Base-by-base conservation (phyloP, 2,888 invertebrate genomes). In the Pterostichus niger region DNA sequence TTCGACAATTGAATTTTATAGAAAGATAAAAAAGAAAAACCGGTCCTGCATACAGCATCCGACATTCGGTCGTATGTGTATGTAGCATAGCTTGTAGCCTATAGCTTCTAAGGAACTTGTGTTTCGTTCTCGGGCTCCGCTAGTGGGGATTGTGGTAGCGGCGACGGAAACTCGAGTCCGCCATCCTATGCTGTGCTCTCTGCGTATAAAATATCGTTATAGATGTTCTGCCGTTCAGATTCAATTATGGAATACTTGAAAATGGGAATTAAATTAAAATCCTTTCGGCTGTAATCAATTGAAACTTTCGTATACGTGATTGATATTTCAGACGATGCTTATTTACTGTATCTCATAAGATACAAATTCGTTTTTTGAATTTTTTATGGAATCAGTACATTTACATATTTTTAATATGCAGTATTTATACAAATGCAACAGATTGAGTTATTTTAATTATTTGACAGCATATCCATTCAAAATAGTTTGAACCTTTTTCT, bases 251-350 rank as follows among this genome's bases (percentile, higher is more conserved):
- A 79, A 79, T 79, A 79, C 68, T 64, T 79, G 49, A 31, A 64
- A 68, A 68, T 77, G n/a, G 64, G 44, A 64, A 79, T 79, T 79
- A 31, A 79, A 79, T 79, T 79, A 64, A 79, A 79, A 79, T 64
- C 79, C 49, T 68, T 79, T 68, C 49, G 59, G 6, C 24, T 49
- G 31, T 79, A 68, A 79, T 79, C 79, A 79, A 79, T 52, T 68
- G 79, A 33, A 46, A 49, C 59, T 78, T 79, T 24, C 46, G 33
- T 64, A 79, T 64, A 61, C 33, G 49, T 49, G 49, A 56, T 56
- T 3, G 17, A 56, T 56, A 56, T 56, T 56, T 52, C 10, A 52
- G 10, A 52, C 52, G 52, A 13, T 52, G 3, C 10, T 52, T 52
- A 52, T 52, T n/a, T 52, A 52, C 15, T 61, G 61, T 40, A 6